These are phyloP conservation scores for Arctia plantaginis DNA, from an alignment of 2,888 invertebrate species.

Conservation along the genomic window DNA sequence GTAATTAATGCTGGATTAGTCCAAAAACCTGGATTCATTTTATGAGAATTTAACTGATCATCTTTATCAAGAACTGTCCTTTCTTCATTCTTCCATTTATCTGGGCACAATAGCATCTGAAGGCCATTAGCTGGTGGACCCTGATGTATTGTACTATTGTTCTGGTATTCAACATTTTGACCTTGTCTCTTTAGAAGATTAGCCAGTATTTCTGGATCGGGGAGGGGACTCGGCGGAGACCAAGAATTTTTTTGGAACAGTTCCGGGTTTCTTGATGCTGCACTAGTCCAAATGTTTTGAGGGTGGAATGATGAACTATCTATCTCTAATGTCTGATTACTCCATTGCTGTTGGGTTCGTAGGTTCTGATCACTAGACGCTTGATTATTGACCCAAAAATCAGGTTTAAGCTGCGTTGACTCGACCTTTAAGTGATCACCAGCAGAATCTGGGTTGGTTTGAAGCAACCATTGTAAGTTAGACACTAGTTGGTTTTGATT, in stretches of 20 bases:
- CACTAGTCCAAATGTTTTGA: background rate
- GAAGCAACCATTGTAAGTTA: background rate
- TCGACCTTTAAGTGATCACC: background rate
- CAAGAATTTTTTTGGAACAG: background rate
- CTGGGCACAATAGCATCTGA: constrained; percentile 9
- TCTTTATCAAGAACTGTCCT: background rate
- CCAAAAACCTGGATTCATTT: background rate
- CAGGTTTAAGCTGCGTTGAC: background rate
- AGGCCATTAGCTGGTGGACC: constrained; percentile 3
- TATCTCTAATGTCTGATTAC: background rate
- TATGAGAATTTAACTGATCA: background rate
- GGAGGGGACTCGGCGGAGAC: background rate
- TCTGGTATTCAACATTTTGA: background rate
- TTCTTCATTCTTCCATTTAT: constrained; percentile 1
- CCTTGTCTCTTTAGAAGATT: background rate
- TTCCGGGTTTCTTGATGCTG: background rate
- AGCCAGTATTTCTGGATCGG: background rate
- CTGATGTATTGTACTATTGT: background rate
- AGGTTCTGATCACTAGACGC: background rate
- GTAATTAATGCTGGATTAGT: background rate
- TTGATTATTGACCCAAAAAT: background rate
- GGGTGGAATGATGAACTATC: background rate
- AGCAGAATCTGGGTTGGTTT: background rate
- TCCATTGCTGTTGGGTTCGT: background rate
- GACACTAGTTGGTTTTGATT: background rate